Conservation (phyloP, 2,113 vertebrate genomes). For the Aythya baeri region DNA sequence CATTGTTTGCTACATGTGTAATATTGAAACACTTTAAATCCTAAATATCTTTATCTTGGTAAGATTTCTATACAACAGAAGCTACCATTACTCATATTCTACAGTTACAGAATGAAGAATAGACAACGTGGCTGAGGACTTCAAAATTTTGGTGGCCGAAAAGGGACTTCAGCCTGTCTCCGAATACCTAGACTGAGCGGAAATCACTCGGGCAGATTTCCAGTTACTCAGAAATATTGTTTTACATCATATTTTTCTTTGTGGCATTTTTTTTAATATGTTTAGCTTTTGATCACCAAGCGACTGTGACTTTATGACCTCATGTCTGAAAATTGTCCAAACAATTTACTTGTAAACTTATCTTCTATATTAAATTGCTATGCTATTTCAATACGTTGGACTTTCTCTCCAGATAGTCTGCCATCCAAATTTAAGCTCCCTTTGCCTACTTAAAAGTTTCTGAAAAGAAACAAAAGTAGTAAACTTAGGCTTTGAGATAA, state of each 20-base stretch:
- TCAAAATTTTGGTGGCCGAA: not conserved
- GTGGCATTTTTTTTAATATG: too few species aligned
- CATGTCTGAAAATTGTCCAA: not conserved
- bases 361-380: not conserved
- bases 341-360: not conserved
- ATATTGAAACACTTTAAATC: fast-evolving
- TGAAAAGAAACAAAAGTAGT: not conserved
- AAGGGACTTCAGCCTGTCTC: not conserved
- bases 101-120: not conserved
- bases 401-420: not conserved
- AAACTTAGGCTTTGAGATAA: not conserved
- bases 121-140: not conserved
- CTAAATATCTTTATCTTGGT: not conserved
- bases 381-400: not conserved
- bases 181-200: fast-evolving
- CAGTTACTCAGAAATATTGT: not conserved
- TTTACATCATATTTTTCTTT: not conserved
- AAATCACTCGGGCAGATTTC: not conserved
- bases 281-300: not conserved
- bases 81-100: not conserved
- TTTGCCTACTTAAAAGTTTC: not conserved
- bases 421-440: not conserved
- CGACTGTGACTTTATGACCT: too few species aligned
- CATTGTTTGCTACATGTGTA: fast-evolving
- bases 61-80: not conserved